Conservation (phyloP, 2,113 vertebrate genomes). For the Pardalotus punctatus region DNA sequence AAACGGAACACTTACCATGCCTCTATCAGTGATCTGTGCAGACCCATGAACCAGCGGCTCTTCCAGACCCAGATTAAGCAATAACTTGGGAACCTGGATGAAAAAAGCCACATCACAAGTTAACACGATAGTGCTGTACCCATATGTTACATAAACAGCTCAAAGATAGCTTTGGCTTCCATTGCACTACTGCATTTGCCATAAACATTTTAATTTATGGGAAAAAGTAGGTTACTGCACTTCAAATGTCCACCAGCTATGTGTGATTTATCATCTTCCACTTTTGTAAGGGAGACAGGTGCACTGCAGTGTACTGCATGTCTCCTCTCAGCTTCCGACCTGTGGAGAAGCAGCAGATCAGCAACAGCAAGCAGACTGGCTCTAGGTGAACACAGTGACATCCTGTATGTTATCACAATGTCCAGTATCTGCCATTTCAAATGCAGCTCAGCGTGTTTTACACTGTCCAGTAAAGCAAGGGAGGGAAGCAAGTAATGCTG, state of each 20-base stretch:
- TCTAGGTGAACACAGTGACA: not conserved
- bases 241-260: not conserved
- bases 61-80: conserved; percentile 78
- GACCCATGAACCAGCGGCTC: conserved; percentile 85
- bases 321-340: not conserved
- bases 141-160: not conserved
- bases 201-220: not conserved
- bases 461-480: not conserved
- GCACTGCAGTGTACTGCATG: not conserved
- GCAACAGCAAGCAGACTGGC: not conserved
- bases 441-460: not conserved
- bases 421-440: not conserved
- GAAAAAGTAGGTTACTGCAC: not conserved
- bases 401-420: not conserved
- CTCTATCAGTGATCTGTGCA: conserved; percentile 84
- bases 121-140: not conserved
- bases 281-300: not conserved
- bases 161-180: not conserved
- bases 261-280: not conserved
- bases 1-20: conserved; percentile 76
- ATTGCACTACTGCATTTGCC: not conserved
- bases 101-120: not conserved
- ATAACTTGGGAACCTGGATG: conserved; percentile 84
- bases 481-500: not conserved
- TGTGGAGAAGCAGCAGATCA: not conserved